These are phyloP conservation scores for Corydoras maculifer DNA, from an alignment of 2,113 vertebrate species.

Conservation along the genomic window DNA sequence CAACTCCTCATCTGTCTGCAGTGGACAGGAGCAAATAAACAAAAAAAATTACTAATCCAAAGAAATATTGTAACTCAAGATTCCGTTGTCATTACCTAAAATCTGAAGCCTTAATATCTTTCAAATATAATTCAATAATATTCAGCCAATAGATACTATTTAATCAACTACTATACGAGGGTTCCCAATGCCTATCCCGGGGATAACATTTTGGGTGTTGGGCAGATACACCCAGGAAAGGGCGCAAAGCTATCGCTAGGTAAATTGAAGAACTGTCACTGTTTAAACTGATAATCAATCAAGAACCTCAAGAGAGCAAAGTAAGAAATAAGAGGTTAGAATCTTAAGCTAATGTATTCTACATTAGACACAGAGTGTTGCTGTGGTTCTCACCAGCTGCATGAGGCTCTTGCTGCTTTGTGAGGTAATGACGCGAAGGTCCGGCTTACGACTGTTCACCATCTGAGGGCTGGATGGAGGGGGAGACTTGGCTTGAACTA, in stretches of 20 bases:
- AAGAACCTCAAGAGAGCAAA: too few relatives aligned
- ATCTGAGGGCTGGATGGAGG: conserved; percentile 77
- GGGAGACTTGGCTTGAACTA: conserved; percentile 87
- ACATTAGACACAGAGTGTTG: not conserved
- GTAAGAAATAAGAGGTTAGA: too few relatives aligned
- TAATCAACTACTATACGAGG: too few relatives aligned
- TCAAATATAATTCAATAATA: too few relatives aligned
- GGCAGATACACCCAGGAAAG: too few relatives aligned
- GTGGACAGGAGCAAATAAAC: conserved; percentile 32
- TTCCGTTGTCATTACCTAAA: not conserved
- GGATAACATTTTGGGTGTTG: too few relatives aligned
- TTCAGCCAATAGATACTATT: too few relatives aligned
- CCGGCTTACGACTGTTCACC: conserved; percentile 83
- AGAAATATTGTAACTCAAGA: not conserved
- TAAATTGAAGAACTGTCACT: too few relatives aligned
- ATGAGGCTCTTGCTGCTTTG: conserved; percentile 89
- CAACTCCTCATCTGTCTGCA: conserved; percentile 92
- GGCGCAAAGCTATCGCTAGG: too few relatives aligned
- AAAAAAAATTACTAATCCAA: conserved; percentile 39
- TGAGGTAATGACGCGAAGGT: conserved; percentile 93
- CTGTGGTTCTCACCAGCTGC: conserved; percentile 86
- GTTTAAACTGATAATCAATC: too few relatives aligned
- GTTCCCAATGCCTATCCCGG: too few relatives aligned
- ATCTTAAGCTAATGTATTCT: not conserved
- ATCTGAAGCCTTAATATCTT: not conserved